Conservation (phyloP, 1,140 invertebrate species). For the Musca vetustissima region DNA sequence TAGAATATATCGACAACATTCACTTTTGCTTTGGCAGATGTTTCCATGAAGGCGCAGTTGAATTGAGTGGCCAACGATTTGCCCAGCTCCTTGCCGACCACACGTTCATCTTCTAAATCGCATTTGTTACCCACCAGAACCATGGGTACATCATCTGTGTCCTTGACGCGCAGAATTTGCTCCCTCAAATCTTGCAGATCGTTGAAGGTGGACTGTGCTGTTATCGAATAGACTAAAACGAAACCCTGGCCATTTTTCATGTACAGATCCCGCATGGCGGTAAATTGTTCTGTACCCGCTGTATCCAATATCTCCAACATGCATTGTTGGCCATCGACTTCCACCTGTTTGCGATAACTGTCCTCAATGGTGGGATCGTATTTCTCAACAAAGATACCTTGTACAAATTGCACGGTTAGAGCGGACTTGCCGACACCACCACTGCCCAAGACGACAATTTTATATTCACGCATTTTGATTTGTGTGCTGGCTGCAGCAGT, state of each 20-base stretch:
- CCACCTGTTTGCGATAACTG: constrained; percentile 96
- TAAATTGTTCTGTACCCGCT: constrained; percentile 99
- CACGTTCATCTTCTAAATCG: constrained; percentile 97
- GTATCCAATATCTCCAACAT: constrained; percentile 99
- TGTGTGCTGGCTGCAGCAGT: neutral
- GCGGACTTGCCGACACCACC: constrained; percentile 98
- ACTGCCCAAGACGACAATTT: constrained; percentile 97
- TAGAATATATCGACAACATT: constrained; percentile 99
- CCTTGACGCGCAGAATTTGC: constrained; percentile 98
- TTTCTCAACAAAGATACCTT: constrained; percentile 99
- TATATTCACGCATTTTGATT: constrained; percentile 93
- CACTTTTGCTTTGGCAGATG: constrained; percentile 99
- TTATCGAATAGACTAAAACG: constrained; percentile 98
- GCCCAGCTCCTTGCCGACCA: constrained; percentile 98
- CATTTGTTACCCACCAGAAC: constrained; percentile 99
- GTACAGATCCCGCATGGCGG: constrained; percentile 99
- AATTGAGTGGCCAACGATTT: constrained; percentile 88
- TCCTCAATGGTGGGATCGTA: constrained; percentile 99
- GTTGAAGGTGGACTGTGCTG: constrained; percentile 99
- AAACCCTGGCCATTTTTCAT: constrained; percentile 99
- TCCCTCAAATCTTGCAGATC: constrained; percentile 98
- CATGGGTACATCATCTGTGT: constrained; percentile 92
- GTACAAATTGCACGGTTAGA: constrained; percentile 94
- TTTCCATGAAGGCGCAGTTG: constrained; percentile 99
- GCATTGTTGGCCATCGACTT: constrained; percentile 98